Conservation (phyloP, 2,888 invertebrate genomes). For the Pseudoips prasinana region DNA sequence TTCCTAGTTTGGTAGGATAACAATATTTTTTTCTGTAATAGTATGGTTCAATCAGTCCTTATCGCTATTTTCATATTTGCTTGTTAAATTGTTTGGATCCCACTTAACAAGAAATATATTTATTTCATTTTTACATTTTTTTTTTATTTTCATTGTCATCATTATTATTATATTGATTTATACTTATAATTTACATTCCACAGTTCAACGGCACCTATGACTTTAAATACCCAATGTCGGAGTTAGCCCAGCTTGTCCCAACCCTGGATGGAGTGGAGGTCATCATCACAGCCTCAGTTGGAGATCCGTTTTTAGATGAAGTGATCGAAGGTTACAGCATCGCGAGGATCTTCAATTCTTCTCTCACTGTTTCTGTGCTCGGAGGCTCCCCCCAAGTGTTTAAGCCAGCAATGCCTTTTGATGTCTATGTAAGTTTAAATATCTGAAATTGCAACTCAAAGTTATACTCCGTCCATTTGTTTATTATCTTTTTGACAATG, state of each 20-base stretch:
- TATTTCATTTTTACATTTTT: too few species aligned
- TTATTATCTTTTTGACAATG: too few species aligned
- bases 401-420: constrained; percentile 96
- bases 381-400: constrained; percentile 96
- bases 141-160: too few species aligned
- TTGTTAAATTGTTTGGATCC: too few species aligned
- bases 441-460: too few species aligned
- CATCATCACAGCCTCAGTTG: constrained; percentile 91
- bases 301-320: constrained; percentile 93
- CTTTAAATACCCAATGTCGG: constrained; percentile 92
- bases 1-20: too few species aligned
- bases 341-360: constrained; percentile 93
- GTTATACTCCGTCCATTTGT: too few species aligned
- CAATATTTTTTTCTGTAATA: too few species aligned
- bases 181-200: neutral
- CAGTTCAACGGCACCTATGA: constrained; percentile 94
- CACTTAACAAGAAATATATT: too few species aligned
- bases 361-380: constrained; percentile 90
- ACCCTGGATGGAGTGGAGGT: constrained; percentile 90
- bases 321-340: constrained; percentile 93
- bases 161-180: too few species aligned
- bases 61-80: too few species aligned
- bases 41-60: too few species aligned
- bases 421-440: constrained; percentile 89
- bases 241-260: constrained; percentile 86